Percentiles rank a stretch among this genome's conserved stretches.
These are phyloP conservation scores for Nothobranchius kuhntae DNA, from an alignment of 2,113 vertebrate genomes.

Conservation along the genomic window DNA sequence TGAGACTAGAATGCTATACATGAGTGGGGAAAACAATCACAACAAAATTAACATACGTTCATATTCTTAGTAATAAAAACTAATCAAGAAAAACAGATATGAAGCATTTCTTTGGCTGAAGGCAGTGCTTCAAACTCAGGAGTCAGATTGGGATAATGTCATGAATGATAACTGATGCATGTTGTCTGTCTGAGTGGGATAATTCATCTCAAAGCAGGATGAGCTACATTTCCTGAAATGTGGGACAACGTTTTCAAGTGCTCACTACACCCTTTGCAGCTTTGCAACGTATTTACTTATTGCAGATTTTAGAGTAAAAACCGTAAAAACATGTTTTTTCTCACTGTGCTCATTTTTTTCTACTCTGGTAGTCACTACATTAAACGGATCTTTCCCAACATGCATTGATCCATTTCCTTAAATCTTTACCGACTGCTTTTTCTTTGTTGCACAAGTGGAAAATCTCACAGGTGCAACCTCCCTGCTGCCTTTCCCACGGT, in stretches of 20 bases:
- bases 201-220: not conserved
- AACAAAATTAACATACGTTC: too few species aligned
- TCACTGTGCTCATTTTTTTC: not conserved
- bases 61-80: too few species aligned
- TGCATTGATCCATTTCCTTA: not conserved
- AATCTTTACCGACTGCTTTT: not conserved
- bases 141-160: too few species aligned
- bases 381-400: not conserved
- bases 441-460: constrained; percentile 28
- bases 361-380: not conserved
- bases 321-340: not conserved
- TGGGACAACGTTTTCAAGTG: too few species aligned
- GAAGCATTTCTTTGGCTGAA: too few species aligned
- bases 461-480: constrained; percentile 38
- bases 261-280: not conserved
- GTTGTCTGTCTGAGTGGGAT: too few species aligned
- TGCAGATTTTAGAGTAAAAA: not conserved
- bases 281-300: not conserved
- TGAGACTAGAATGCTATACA: too few species aligned
- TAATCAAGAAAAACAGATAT: too few species aligned
- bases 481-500: constrained; percentile 44
- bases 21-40: too few species aligned
- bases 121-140: too few species aligned
- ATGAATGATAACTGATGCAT: not conserved
- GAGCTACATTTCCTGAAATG: not conserved